phyloP scores from a whole-genome alignment of 2,888 invertebrate genomes.

The Caenorhabditis virilis region DNA sequence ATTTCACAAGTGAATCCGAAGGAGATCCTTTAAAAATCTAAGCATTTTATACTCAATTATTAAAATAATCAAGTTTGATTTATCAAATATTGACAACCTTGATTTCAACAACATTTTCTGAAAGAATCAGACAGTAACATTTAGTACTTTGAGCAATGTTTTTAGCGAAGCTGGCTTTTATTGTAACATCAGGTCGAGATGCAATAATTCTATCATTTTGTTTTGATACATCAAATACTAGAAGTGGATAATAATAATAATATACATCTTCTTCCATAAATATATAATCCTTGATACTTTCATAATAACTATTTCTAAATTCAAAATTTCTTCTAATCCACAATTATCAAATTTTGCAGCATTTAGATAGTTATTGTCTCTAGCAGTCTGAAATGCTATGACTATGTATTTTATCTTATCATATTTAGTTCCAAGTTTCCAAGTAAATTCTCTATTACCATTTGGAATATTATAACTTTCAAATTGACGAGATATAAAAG shows the following conservation, averaged over 20 bases:
- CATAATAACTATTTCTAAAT: constrained; percentile 50
- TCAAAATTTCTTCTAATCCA: constrained; percentile 51
- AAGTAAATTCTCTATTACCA: constrained; percentile 55
- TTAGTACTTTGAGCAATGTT: constrained; percentile 43
- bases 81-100: constrained; percentile 35
- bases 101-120: constrained; percentile 43
- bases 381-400: constrained; percentile 39
- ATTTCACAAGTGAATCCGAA: too few species aligned
- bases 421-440: constrained; percentile 57
- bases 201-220: constrained; percentile 51
- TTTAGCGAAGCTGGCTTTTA: constrained; percentile 45
- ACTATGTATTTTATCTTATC: constrained; percentile 54
- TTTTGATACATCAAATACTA: constrained; percentile 52
- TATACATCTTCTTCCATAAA: constrained; percentile 51
- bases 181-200: constrained; percentile 51
- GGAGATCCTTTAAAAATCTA: too few species aligned
- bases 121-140: constrained; percentile 42
- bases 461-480: constrained; percentile 56
- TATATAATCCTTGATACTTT: constrained; percentile 42
- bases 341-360: constrained; percentile 53
- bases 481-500: constrained; percentile 52
- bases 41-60: too few species aligned
- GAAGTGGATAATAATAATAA: constrained; percentile 47
- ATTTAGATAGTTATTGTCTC: constrained; percentile 53
- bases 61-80: too few species aligned